Evolutionary conservation across 2,113 vertebrate species (phyloP).

Genomic region (Helogale parvula): DNA sequence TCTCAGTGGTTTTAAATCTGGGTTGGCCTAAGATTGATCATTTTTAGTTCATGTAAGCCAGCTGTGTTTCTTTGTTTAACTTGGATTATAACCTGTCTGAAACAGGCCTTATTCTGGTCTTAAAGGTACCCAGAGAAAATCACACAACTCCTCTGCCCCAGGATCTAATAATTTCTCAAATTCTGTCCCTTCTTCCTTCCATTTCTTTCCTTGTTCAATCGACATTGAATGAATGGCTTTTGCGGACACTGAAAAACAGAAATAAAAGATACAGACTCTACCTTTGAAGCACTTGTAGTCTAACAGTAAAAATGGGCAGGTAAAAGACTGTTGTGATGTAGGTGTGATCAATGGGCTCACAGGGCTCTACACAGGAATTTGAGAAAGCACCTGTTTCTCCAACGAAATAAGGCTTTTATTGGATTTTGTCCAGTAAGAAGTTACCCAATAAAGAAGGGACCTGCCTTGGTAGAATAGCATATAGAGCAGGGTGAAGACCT

Average conservation of each 20-base stretch:
- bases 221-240: not conserved
- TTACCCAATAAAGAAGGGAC: not conserved
- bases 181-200: not conserved
- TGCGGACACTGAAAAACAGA: not conserved
- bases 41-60: conserved; percentile 39
- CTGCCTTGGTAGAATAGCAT: not conserved
- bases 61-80: not conserved
- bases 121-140: conserved; percentile 25
- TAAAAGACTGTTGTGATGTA: not conserved
- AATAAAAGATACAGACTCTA: not conserved
- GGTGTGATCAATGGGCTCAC: not conserved
- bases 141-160: not conserved
- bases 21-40: not conserved
- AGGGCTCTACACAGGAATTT: not conserved
- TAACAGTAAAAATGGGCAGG: not conserved
- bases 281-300: not conserved
- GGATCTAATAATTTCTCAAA: not conserved
- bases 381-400: not conserved
- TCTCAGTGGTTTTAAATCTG: not conserved
- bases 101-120: not conserved
- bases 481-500: not conserved
- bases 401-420: not conserved
- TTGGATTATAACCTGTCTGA: conserved; percentile 26
- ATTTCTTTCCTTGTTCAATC: not conserved
- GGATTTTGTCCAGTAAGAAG: not conserved